These are phyloP conservation scores for Drosophila borborema DNA, from an alignment of 2,888 invertebrate genomes.

Conservation along the genomic window DNA sequence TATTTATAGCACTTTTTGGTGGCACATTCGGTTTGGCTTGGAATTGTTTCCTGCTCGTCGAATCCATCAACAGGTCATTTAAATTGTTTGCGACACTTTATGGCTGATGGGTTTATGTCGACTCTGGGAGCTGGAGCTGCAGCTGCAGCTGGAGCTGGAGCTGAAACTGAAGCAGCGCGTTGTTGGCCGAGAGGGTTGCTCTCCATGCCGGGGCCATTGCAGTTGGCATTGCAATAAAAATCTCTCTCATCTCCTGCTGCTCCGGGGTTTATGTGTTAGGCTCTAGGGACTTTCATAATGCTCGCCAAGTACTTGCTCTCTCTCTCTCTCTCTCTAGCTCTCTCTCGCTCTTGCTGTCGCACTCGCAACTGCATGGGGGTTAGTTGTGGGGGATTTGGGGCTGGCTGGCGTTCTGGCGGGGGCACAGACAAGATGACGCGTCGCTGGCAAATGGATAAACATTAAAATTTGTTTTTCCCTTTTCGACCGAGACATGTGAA, in stretches of 20 bases:
- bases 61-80: slow-evolving; percentile 63
- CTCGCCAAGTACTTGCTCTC: slow-evolving; percentile 29
- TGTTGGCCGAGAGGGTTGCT: not conserved
- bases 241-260: slow-evolving; percentile 25
- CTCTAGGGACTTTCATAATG: slow-evolving; percentile 59
- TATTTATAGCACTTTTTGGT: slow-evolving; percentile 9
- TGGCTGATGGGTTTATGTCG: slow-evolving; percentile 69
- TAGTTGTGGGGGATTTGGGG: slow-evolving; percentile 4
- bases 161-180: not conserved
- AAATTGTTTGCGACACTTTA: slow-evolving; percentile 64
- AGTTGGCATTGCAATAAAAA: slow-evolving; percentile 55
- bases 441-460: slow-evolving; percentile 52
- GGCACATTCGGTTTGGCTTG: slow-evolving; percentile 8
- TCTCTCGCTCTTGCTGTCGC: not conserved
- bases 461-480: slow-evolving; percentile 50
- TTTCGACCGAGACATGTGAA: slow-evolving; percentile 56
- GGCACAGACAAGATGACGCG: slow-evolving; percentile 43
- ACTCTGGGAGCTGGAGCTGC: slow-evolving; percentile 19
- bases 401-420: not conserved
- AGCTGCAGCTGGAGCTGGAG: slow-evolving; percentile 16
- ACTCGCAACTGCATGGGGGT: not conserved
- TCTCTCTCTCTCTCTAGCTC: too few species aligned
- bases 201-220: not conserved
- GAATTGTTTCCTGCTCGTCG: slow-evolving; percentile 7
- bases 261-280: slow-evolving; percentile 25